Evolutionary conservation across 2,888 invertebrate species (phyloP), one percentile per base, ranked within the genome.

Genomic region (Tachina fera): DNA sequence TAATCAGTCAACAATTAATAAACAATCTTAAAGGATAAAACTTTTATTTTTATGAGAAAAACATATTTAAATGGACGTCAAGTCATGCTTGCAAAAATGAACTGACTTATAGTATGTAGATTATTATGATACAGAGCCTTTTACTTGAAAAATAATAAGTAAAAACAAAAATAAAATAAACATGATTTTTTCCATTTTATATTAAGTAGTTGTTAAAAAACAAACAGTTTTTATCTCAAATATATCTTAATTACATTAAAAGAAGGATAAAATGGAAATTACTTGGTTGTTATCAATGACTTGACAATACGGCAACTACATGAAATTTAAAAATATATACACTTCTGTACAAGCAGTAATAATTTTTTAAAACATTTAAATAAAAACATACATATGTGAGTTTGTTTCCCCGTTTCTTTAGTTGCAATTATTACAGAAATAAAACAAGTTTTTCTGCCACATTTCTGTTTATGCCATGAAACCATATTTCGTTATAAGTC

Each of bases 231-330:
- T 19, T 45, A 8, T 11, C 58, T 4, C 31, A 16, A 8, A 31
- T 58, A 45, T 45, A 43, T 45, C n/a, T 56, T 45, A 45, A 71
- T 71, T 58, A 8, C 13, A 47, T 58, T 71, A 11, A 22, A n/a
- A 58, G 22, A 11, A 71, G 5, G 43, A 41, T 9, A 19, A 43
- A 9, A n/a, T 39, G 10, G 8, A 11, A 67, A 9, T 10, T n/a
- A 39, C 16, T 61, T 49, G n/a, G n/a, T n/a, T 60, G n/a, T 60
- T n/a, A 1, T 22, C 1, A 39, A 60, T 41, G n/a, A 41, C n/a
- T 41, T 39, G 9, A n/a, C 39, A 60, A 60, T 60, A 16, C 41
- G 5, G 6, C 31, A 31, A 6, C 5, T 31, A 31, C 5, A 31
- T 31, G 31, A 31, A 31, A 53, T 16, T 22, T 10, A 19, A 10